phyloP scores from a whole-genome alignment of 2,113 vertebrate genomes.

The Oceanites oceanicus region DNA sequence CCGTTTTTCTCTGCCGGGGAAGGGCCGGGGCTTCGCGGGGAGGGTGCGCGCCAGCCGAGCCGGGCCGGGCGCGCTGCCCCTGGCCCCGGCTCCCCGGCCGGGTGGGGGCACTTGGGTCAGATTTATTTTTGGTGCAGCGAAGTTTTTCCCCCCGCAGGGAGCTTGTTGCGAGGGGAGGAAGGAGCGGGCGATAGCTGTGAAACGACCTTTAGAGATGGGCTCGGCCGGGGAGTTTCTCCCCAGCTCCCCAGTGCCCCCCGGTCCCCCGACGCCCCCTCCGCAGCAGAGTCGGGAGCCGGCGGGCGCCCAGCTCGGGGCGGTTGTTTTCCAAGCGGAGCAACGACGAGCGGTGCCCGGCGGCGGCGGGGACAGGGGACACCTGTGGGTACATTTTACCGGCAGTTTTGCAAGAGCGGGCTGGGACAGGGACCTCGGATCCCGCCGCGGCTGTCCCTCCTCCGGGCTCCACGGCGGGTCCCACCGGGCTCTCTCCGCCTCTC shows the following conservation, averaged over 20 bases:
- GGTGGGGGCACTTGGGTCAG: background rate
- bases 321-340: background rate
- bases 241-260: background rate
- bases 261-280: background rate
- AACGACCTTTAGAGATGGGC: background rate
- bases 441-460: background rate
- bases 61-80: background rate
- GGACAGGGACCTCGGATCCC: background rate
- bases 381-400: background rate
- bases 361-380: background rate
- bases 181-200: background rate
- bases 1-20: background rate
- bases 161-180: background rate
- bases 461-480: background rate
- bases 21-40: background rate
- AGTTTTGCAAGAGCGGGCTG: background rate
- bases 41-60: background rate
- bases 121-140: slow-evolving; percentile 17
- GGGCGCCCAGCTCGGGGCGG: fast-evolving
- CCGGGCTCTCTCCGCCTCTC: background rate
- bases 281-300: background rate
- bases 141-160: background rate
- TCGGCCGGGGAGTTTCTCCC: background rate
- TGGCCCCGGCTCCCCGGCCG: background rate
- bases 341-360: background rate